Evolutionary conservation across 2,797 vertebrate species (phyloP), one percentile per base, ranked within the genome.

Genomic region (Iguana delicatissima): DNA sequence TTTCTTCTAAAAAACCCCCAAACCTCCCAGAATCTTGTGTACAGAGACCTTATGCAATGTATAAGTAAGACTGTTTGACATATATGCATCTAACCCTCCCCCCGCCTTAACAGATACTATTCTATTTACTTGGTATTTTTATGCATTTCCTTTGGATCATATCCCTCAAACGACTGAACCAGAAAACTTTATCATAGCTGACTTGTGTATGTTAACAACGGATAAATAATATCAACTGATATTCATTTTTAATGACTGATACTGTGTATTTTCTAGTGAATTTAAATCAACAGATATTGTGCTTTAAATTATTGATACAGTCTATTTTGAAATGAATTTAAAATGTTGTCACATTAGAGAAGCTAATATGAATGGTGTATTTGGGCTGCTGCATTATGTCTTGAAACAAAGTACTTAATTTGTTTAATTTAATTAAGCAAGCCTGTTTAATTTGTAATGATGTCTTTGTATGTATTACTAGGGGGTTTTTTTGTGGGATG

Each of bases 361-460:
- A 46, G 9, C n/a, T 26, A 46, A 50, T 79, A 79, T 20, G 24
- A 79, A 26, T 79, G 42, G 24, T 79, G 22, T 50, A 79, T 79
- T 79, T 79, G 10, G 76, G 6, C 46, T 81, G 52, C 32, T 81
- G 29, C 29, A 57, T 81, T 81, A n/a, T 22, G 32, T 81, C 32
- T 81, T n/a, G 42, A 50, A 79, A 79, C 24, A 50, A 79, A 79
- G 67, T 32, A 69, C 29, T 69, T 69, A 69, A 13, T 69, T 69
- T 69, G 29, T 69, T 69, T 69, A 69, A 69, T 69, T 69, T 69
- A 69, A 69, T 69, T 69, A 69, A 69, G 29, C 10, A 69, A 69
- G 67, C 29, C 67, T 77, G 74, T 42, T 42, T 74, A 74, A 69
- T 35, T 74, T 74, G 73, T n/a, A 87, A 87, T 87, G 26, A 79